A percentile compares a stretch with the other conserved stretches of the same genome.
These are phyloP conservation scores for Cercopithecus neglectus DNA, from an alignment of 2,797 vertebrate species.

Conservation along the genomic window DNA sequence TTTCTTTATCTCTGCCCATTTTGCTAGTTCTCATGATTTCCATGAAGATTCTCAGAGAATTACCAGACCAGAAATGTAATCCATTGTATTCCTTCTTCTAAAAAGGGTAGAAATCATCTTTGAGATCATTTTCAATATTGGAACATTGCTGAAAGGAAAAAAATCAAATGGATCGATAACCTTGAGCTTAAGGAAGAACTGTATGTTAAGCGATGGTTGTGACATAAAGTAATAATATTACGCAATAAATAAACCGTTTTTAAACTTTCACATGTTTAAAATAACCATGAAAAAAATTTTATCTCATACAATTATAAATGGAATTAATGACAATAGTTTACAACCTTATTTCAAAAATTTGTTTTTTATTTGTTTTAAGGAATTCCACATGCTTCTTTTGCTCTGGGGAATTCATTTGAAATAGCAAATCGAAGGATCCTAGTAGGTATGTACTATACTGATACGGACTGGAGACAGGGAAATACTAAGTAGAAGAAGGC, in stretches of 20 bases:
- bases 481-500: too few relatives aligned
- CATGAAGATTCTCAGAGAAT: conserved; percentile 52
- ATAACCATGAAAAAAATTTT: not conserved
- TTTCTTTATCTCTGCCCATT: conserved; percentile 73
- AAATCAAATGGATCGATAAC: not conserved
- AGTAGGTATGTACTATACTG: not conserved
- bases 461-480: too few relatives aligned
- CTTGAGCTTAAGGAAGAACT: not conserved
- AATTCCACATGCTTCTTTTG: not conserved
- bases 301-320: not conserved
- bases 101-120: not conserved
- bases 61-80: conserved; percentile 57
- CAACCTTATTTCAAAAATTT: not conserved
- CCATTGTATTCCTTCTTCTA: conserved; percentile 35
- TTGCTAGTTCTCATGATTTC: conserved; percentile 60
- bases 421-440: not conserved
- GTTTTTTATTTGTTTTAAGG: not conserved
- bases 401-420: not conserved
- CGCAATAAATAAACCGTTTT: not conserved
- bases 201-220: not conserved
- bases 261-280: not conserved
- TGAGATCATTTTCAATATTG: not conserved
- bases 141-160: not conserved
- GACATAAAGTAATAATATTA: not conserved
- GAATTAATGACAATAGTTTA: not conserved